Evolutionary conservation across 2,797 vertebrate species (phyloP), one percentile per base, ranked within the genome.

Genomic region (Spinus pinus): DNA sequence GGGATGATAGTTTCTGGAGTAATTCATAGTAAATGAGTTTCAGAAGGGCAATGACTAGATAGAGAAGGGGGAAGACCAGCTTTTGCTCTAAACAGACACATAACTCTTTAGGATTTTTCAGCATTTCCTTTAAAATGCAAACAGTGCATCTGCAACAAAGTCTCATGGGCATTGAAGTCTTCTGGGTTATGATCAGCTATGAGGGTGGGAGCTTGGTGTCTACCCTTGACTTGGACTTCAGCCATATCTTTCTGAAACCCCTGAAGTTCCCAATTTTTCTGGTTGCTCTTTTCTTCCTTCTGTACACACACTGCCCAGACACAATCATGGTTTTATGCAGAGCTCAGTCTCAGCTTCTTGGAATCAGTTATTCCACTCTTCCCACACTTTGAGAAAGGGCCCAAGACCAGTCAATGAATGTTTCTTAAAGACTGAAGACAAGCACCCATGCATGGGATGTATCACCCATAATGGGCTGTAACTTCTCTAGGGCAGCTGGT

Each of bases 1-100:
- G 73, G 24, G 50, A 75, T 0, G 2, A 54, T 44, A 30, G 83
- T 92, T 89, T 83, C 89, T 91, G 65, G 57, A 65, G 72, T 79
- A 75, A 81, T 74, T 82, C 18, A 47, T 11, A 42, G 49, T 30
- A 93, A 87, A 95, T 75, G 51, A 86, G 24, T 90, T 96, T 94
- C 85, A 95, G 82, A 93, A 87, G 11, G 66, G 44, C 22, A 91
- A 62, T 69, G 39, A 42, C 50, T 91, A 69, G 65, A 54, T 72
- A 72, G 56, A 90, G 56, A 46, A 83, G 39, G 12, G 23, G 19
- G 57, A 37, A 81, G 53, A 65, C 9, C 50, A 47, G 41, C 4
- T 88, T 79, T 71, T 82, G 30, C 69, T 87, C 86, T 70, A 21
- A 88, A 42, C 15, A 92, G 79, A 80, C 7, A 11, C 27, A 39